phyloP scores from a whole-genome alignment of 2,113 vertebrate genomes.

The Cyprinodon variegatus region DNA sequence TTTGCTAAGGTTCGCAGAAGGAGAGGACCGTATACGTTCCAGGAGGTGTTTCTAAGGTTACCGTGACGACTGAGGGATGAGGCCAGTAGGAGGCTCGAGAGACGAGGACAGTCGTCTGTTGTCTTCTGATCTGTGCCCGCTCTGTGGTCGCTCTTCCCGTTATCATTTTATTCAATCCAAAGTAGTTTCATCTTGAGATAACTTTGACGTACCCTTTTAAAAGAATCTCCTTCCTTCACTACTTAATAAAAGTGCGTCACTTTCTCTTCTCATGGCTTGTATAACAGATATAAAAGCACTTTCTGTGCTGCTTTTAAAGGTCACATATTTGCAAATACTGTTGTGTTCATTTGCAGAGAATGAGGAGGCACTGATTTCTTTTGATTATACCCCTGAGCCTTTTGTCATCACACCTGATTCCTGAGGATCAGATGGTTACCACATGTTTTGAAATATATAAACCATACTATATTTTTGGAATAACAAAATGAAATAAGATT shows the following conservation, averaged over 20 bases:
- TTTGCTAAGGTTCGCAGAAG: constrained; percentile 66
- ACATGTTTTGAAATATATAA: too few species aligned
- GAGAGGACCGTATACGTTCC: constrained; percentile 54
- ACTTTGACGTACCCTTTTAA: constrained; percentile 42
- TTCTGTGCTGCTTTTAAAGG: not conserved
- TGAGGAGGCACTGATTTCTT: not conserved
- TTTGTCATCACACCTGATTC: too few species aligned
- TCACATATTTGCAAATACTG: not conserved
- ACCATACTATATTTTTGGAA: not conserved
- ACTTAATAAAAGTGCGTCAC: constrained; percentile 2
- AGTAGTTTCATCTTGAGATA: constrained; percentile 54
- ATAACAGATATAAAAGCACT: not conserved
- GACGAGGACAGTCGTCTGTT: constrained; percentile 67
- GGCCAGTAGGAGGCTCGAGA: constrained; percentile 60
- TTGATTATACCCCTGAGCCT: too few species aligned
- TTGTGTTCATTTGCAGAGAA: not conserved
- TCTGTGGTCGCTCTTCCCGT: constrained; percentile 48
- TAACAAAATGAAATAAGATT: too few species aligned
- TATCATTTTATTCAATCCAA: constrained; percentile 38
- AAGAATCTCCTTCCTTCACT: constrained; percentile 18
- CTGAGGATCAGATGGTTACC: too few species aligned
- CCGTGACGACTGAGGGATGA: constrained; percentile 53
- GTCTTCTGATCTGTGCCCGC: constrained; percentile 45
- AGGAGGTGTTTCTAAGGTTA: constrained; percentile 53
- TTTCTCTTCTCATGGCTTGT: too few species aligned